Conservation (phyloP, 2,113 vertebrate genomes). For the Montifringilla adamsi region DNA sequence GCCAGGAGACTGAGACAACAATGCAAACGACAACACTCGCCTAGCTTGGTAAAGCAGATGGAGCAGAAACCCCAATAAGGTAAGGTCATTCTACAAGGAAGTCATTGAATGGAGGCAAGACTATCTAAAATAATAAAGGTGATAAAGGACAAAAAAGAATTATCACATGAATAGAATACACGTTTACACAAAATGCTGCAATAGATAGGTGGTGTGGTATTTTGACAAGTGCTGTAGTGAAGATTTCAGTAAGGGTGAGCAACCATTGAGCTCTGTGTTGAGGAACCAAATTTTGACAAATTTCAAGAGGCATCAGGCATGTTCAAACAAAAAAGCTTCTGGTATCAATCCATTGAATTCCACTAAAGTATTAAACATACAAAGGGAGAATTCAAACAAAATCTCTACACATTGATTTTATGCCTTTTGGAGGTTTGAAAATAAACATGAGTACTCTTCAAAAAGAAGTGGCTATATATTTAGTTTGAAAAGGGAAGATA, state of each 20-base stretch:
- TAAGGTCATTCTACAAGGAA: neutral
- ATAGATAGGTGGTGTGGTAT: neutral
- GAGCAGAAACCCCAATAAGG: neutral
- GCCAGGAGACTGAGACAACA: constrained; percentile 42
- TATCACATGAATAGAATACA: neutral
- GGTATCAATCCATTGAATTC: neutral
- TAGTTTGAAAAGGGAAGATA: neutral
- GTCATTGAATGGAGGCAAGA: neutral
- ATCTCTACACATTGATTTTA: neutral
- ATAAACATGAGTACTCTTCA: neutral
- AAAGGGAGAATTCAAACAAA: neutral
- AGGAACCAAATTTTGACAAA: neutral
- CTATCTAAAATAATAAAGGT: neutral
- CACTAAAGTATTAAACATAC: neutral
- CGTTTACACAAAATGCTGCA: neutral
- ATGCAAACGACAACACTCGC: neutral
- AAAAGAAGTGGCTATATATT: neutral
- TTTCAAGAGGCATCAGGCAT: neutral
- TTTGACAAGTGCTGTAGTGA: neutral
- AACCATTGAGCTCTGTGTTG: neutral
- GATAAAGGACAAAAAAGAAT: neutral
- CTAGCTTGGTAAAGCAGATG: neutral
- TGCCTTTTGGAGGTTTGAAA: neutral
- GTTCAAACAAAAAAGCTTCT: neutral
- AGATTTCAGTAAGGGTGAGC: neutral